Evolutionary conservation across 2,797 vertebrate genomes (phyloP), one percentile per base, ranked within the genome.

Genomic region (Sarcophilus harrisii): DNA sequence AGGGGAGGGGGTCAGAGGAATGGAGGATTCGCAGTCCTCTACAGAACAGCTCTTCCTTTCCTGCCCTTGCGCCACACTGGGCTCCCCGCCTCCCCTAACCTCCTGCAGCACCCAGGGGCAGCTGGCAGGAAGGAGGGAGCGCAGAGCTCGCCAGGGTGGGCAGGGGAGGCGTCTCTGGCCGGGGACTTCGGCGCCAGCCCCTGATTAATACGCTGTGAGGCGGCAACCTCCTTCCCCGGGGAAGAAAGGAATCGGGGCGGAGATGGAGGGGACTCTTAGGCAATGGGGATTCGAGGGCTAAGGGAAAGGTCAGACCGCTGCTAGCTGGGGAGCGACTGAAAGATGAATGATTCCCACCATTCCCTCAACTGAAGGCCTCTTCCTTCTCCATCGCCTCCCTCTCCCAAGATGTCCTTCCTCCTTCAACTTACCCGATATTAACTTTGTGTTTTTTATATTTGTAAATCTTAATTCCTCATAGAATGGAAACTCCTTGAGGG

Each of bases 21-120:
- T 91, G 92, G 57, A 21, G 59, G 24, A 81, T 52, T 58, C 90
- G 66, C 55, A 66, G 90, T 94, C 96, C 93, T 94, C 93, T 92
- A 27, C 13, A 59, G 12, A 58, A 90, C 94, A 95, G 96, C 96
- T 97, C 91, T n/a, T 90, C 93, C n/a, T 94, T 95, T 95, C 90
- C 92, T 92, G 94, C 57, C 96, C 97, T 97, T 95, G 94, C 89
- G 52, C 91, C 3, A 1, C 73, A 92, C 94, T 4, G 94, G 97
- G 97, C 96, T 60, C 49, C 11, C 91, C 94, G 54, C 92, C 81
- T 95, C 93, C n/a, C 49, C 94, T 97, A 95, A 10, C 96, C 94
- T 90, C 81, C n/a, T n/a, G n/a, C 38, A n/a, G 58, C 52, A 27
- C 38, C 66, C 91, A 58, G 90, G 58, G 54, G 32, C 45, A 2